A percentile compares a stretch with the other conserved stretches of the same genome.
Conservation (phyloP, 2,888 invertebrate species). For the Julus scandinavius region DNA sequence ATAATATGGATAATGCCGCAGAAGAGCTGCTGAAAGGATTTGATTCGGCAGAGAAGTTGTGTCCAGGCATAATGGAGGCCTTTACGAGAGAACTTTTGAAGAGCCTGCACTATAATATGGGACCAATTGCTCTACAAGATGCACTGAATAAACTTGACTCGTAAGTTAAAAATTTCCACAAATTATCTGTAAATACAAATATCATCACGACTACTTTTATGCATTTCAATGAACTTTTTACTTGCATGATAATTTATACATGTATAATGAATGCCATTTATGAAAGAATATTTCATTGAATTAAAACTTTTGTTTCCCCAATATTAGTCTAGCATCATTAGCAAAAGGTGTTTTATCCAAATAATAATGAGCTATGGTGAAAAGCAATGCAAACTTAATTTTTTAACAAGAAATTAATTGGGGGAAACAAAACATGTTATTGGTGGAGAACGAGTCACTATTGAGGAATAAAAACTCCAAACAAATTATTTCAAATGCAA, state of each 20-base stretch:
- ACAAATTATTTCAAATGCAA: neutral
- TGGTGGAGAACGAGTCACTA: neutral
- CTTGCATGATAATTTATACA: neutral
- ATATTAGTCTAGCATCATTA: too few species aligned
- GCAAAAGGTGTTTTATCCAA: too few species aligned
- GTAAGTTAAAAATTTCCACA: neutral
- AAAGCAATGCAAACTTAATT: too few species aligned
- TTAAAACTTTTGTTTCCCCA: neutral
- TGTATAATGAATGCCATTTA: neutral
- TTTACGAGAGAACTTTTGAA: neutral
- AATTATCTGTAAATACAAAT: neutral
- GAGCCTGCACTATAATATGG: neutral
- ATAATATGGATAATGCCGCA: neutral
- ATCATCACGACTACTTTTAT: neutral
- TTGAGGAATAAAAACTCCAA: too few species aligned
- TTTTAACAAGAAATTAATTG: too few species aligned
- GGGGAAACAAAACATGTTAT: neutral
- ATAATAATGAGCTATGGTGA: too few species aligned
- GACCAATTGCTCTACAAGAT: neutral
- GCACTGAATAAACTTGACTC: neutral
- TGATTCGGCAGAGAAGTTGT: conserved; percentile 10
- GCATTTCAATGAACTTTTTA: neutral
- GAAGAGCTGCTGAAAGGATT: conserved; percentile 7
- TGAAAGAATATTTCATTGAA: neutral
- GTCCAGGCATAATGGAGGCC: conserved; percentile 17